Base-by-base conservation (phyloP, 2,888 invertebrate species). In the Drosophila borealis region DNA sequence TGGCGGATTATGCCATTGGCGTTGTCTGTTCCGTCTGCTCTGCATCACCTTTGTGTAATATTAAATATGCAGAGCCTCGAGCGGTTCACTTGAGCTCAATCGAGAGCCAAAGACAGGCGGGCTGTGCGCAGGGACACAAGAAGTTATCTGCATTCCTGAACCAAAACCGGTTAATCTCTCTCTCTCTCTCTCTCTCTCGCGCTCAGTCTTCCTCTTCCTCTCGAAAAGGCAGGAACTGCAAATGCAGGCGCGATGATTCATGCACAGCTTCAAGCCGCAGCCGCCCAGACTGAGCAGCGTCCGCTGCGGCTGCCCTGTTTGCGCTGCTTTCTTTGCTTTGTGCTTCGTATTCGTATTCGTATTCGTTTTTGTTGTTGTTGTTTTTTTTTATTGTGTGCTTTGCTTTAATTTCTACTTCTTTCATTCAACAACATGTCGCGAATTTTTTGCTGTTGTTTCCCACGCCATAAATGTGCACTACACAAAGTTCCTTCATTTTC, bases 101-200 rank as follows among this genome's bases (percentile, higher is more conserved):
- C 76, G 70, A 64, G 42, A 37, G 21, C 36, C 64, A 68, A 51
- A 66, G 59, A 60, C 51, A 46, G 59, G 64, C 63, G 59, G 48
- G 46, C 60, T 29, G 29, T 45, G 55, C 19, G 59, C 41, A 44
- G 53, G 44, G 45, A 45, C 50, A 50, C 68, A 60, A 85, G 86
- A 86, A 78, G 71, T 69, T 86, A 88, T 88, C 89, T 83, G 83
- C 89, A 86, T 88, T 88, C 87, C 89, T 45, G 55, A 13, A 61
- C 60, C 66, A 70, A 63, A 88, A 83, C 87, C 89, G 65, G 89
- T 83, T 83, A 88, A 14, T 42, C 55, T 33, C 46, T 29, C 37
- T 13, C 29, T 8, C 48, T 29, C 11, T 25, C 72, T 46, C 42
- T 19, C 62, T 19, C 77, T 21, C 25, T n/a, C 50, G 4, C 11